Evolutionary conservation across 2,888 invertebrate species (phyloP).

Genomic region (Drosophila monieri): DNA sequence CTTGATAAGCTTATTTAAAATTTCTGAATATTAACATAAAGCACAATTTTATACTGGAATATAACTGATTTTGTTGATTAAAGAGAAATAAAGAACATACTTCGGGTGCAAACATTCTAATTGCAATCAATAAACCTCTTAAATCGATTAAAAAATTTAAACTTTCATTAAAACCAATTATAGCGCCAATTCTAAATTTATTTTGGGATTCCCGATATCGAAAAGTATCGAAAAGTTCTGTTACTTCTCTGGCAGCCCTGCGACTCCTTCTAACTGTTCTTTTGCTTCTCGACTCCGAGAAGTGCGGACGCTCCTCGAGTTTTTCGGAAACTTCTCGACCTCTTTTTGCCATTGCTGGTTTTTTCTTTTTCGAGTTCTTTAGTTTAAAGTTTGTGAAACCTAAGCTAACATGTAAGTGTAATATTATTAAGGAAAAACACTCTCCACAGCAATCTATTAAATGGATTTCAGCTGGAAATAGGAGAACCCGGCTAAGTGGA

Average conservation of each 20-base stretch:
- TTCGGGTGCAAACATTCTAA: too few relatives aligned
- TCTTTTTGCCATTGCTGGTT: background rate
- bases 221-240: background rate
- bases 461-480: background rate
- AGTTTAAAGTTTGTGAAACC: background rate
- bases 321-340: background rate
- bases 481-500: constrained; percentile 19
- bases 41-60: background rate
- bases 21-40: background rate
- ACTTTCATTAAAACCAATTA: background rate
- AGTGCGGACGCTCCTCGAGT: background rate
- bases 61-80: background rate
- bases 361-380: background rate
- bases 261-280: background rate
- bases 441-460: background rate
- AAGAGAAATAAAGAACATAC: background rate
- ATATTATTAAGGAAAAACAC: background rate
- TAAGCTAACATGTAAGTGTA: background rate
- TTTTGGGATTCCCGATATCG: constrained; percentile 2
- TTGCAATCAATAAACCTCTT: too few relatives aligned
- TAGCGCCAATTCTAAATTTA: background rate
- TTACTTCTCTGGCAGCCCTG: background rate
- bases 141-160: background rate
- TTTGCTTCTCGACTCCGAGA: background rate
- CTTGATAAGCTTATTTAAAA: background rate